Evolutionary conservation across 2,888 invertebrate genomes (phyloP).

Genomic region (Quadroppia sp.): DNA sequence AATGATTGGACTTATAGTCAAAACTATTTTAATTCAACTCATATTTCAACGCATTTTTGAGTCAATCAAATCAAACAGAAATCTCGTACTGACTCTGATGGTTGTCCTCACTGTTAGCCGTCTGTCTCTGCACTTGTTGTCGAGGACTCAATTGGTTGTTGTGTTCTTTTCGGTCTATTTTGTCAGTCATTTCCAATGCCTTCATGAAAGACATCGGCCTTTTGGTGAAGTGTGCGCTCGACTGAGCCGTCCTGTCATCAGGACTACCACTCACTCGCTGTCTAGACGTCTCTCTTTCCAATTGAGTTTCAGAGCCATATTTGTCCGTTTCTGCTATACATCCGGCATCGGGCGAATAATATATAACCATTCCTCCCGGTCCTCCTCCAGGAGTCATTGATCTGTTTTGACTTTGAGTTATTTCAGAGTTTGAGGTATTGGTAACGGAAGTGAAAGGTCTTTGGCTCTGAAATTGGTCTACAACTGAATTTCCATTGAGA

Average conservation of each 20-base stretch:
- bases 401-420: conserved; percentile 33
- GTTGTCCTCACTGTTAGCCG: conserved; percentile 13
- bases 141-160: conserved; percentile 8
- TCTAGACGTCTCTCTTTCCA: conserved; percentile 21
- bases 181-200: conserved; percentile 53
- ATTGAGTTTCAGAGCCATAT: conserved; percentile 47
- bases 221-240: conserved; percentile 16
- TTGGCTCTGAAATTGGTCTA: conserved; percentile 2
- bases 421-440: conserved; percentile 40
- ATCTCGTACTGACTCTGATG: conserved; percentile 47
- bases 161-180: conserved; percentile 47
- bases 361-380: conserved; percentile 42
- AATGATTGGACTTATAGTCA: too few species aligned
- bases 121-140: conserved; percentile 3
- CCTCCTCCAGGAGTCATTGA: conserved; percentile 29
- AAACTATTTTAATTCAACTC: too few species aligned
- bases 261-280: conserved; percentile 14
- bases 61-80: conserved; percentile 46
- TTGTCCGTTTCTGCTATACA: conserved; percentile 39
- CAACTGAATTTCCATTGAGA: conserved; percentile 7
- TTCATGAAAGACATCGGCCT: conserved; percentile 54
- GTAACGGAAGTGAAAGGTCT: conserved; percentile 40
- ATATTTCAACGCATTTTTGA: too few species aligned
- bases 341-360: conserved; percentile 43
- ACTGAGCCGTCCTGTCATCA: conserved; percentile 35